Base-by-base conservation (phyloP, 1,140 invertebrate genomes). In the Caenorhabditis brenneri region DNA sequence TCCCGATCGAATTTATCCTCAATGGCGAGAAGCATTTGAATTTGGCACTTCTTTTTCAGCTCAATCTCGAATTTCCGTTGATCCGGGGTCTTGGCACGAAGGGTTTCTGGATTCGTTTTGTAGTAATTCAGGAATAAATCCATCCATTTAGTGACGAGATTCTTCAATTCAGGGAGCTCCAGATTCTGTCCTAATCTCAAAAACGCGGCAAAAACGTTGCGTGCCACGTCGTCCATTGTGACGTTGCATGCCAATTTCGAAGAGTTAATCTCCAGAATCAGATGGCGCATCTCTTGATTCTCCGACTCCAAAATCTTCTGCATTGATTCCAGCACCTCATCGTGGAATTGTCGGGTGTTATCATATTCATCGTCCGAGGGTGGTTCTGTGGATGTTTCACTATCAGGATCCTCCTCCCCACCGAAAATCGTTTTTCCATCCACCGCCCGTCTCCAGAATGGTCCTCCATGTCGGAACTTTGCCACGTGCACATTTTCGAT, bases 171-270 rank as follows among this genome's bases (percentile, higher is more conserved):
- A 2, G n/a, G 22, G 1, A 87, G 19, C 1, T 51, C 48, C 4
- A 48, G 33, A 29, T 79, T 51, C 31, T 55, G 46, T 12, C 84
- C 19, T 1, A 87, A 48, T 48, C 53, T 49, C 33, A 87, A 16
- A 46, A 87, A 87, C 0, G 87, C 87, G 24, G 87, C 27, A 22
- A 87, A 88, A 10, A 88, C 78, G 36, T 88, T 69, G 29, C 81
- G 86, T 0, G 87, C 82, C 4, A 87, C 78, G 3, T 87, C 80
- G 15, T 87, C 86, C 87, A 86, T 60, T 2, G 86, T 29, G 12
- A 87, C 88, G 39, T 87, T 87, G 46, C 88, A 88, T 0, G 86
- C 86, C 1, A 87, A 27, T 48, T 87, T 87, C 12, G 86, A 87
- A 2, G 87, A 88, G 36, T 88, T 87, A 22, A 87, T 87, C 55